Evolutionary conservation across 2,797 vertebrate genomes (phyloP).

Genomic region (Helarctos malayanus): DNA sequence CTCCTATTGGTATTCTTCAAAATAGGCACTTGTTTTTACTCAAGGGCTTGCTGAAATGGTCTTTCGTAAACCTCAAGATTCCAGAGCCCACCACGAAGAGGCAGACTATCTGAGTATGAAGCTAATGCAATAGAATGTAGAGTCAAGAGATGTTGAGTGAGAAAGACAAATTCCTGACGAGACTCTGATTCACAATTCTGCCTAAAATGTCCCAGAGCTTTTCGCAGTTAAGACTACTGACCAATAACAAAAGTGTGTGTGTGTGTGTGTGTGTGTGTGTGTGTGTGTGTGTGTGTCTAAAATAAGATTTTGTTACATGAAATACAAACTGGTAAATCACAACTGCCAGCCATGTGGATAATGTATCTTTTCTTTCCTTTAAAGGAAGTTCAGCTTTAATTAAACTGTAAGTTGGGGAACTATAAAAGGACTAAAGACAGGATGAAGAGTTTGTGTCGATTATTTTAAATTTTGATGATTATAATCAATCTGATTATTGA

Average conservation of each 20-base stretch:
- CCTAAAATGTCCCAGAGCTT: background rate
- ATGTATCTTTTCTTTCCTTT: background rate
- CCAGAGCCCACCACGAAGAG: background rate
- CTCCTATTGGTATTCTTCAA: background rate
- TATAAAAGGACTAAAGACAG: conserved; percentile 3
- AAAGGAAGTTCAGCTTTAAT: conserved; percentile 11
- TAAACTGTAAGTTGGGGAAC: background rate
- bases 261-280: background rate
- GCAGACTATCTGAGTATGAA: background rate
- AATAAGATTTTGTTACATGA: background rate
- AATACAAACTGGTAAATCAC: background rate
- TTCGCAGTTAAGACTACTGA: background rate
- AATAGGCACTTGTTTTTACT: background rate
- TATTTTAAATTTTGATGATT: background rate
- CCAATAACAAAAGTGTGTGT: background rate
- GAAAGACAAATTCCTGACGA: background rate
- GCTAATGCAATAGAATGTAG: background rate
- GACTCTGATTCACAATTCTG: background rate
- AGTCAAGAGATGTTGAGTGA: background rate
- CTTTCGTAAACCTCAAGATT: background rate
- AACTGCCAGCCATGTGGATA: background rate
- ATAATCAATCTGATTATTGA: background rate
- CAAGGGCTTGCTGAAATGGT: background rate
- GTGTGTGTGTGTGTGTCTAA: background rate
- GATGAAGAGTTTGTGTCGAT: background rate